Evolutionary conservation across 1,140 invertebrate species (phyloP).

Genomic region (Subanguina moxae): DNA sequence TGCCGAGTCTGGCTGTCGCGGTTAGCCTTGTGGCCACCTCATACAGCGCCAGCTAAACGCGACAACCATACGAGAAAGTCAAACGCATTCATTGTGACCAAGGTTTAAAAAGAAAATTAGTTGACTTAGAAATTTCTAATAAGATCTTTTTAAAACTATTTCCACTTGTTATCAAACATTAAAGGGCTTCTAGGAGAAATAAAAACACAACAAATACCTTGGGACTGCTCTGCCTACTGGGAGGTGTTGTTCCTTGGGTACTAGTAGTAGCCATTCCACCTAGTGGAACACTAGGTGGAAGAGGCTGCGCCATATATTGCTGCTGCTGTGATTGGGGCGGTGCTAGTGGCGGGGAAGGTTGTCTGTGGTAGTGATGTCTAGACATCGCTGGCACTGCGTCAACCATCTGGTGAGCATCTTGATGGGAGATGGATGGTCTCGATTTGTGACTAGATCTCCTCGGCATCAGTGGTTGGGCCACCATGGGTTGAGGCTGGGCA

Average conservation of each 20-base stretch:
- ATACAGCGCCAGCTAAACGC: too few relatives aligned
- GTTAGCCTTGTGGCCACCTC: too few relatives aligned
- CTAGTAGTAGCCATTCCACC: constrained; percentile 3
- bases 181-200: too few relatives aligned
- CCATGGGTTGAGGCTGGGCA: background rate
- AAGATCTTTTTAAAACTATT: too few relatives aligned
- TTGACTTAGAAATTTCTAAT: too few relatives aligned
- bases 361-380: background rate
- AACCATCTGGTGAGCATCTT: background rate
- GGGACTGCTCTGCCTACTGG: constrained; percentile 2
- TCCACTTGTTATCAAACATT: too few relatives aligned
- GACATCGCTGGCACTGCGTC: background rate
- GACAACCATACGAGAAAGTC: too few relatives aligned
- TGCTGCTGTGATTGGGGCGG: background rate
- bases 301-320: background rate
- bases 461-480: background rate
- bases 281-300: constrained; percentile 1
- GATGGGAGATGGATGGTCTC: background rate
- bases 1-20: too few relatives aligned
- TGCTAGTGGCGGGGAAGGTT: background rate
- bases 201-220: constrained; percentile 1
- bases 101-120: too few relatives aligned
- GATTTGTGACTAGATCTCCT: background rate
- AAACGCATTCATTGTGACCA: too few relatives aligned
- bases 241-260: background rate